Conservation (phyloP, 2,797 vertebrate species). For the Leptodactylus fallax region DNA sequence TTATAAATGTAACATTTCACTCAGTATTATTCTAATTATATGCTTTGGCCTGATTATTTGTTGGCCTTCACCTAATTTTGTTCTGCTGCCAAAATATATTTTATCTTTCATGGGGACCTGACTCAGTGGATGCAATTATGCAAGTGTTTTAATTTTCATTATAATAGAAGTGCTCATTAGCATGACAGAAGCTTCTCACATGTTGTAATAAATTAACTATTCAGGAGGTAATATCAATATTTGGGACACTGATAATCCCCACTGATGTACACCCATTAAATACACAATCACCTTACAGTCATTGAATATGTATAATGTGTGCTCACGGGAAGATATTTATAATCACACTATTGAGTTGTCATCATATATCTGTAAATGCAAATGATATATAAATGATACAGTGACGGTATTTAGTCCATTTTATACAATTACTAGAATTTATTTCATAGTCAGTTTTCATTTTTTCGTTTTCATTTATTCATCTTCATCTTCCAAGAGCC, state of each 20-base stretch:
- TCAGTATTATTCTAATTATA: background rate
- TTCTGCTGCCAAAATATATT: background rate
- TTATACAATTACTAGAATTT: background rate
- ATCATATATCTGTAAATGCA: background rate
- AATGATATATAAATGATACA: background rate
- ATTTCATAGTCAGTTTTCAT: too few species aligned
- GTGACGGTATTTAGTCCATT: background rate
- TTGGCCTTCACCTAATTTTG: background rate
- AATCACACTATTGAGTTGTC: background rate
- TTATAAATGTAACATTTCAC: background rate
- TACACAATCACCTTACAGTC: background rate
- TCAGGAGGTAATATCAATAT: background rate
- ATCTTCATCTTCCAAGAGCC: too few species aligned
- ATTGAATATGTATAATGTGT: background rate
- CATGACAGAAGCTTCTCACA: background rate
- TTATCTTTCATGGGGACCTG: background rate
- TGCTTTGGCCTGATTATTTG: background rate
- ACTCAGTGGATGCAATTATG: background rate
- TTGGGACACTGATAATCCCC: background rate
- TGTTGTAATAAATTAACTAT: background rate
- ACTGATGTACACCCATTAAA: constrained; percentile 6
- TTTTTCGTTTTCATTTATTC: too few species aligned
- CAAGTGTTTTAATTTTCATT: background rate
- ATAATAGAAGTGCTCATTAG: background rate
- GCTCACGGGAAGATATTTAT: background rate